phyloP scores from a whole-genome alignment of 1,140 invertebrate genomes.

The Drosophila equinoxialis region DNA sequence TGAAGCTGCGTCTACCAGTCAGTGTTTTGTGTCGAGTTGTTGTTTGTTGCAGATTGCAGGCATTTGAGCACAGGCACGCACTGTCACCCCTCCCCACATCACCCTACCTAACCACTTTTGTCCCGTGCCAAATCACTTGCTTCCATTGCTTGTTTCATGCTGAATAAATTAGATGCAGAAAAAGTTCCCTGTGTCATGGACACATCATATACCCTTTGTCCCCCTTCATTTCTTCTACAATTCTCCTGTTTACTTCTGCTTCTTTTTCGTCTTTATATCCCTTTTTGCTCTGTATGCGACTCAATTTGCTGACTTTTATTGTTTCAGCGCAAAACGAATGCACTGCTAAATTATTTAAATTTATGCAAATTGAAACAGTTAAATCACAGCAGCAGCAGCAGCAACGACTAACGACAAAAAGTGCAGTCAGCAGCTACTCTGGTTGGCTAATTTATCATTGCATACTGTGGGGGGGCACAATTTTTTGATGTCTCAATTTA shows the following conservation, averaged over 20 bases:
- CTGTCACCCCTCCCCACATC: constrained; percentile 19
- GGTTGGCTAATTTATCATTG: constrained; percentile 67
- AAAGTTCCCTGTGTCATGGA: not conserved
- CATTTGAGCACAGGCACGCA: constrained; percentile 54
- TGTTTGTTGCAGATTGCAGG: constrained; percentile 32
- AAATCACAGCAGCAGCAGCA: constrained; percentile 49
- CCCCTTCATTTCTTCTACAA: not conserved
- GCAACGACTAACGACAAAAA: constrained; percentile 36
- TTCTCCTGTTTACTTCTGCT: not conserved
- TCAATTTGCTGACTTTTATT: constrained; percentile 76
- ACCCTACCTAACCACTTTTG: no score
- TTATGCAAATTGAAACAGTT: constrained; percentile 80
- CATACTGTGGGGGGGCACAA: constrained; percentile 66
- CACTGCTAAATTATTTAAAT: constrained; percentile 76
- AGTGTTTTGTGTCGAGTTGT: constrained; percentile 9
- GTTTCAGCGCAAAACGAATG: constrained; percentile 52
- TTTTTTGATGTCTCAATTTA: constrained; percentile 66
- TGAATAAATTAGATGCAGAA: constrained; percentile 65
- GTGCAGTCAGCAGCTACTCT: constrained; percentile 42
- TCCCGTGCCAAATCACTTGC: not conserved
- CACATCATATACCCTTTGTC: not conserved
- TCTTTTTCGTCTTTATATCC: constrained; percentile 38
- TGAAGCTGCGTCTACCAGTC: not conserved
- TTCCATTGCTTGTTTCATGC: constrained; percentile 25
- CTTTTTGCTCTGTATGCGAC: constrained; percentile 52